Percentiles rank a stretch among this genome's conserved stretches.
Conservation (phyloP, 2,888 invertebrate genomes). For the Xestia rhomboidea region DNA sequence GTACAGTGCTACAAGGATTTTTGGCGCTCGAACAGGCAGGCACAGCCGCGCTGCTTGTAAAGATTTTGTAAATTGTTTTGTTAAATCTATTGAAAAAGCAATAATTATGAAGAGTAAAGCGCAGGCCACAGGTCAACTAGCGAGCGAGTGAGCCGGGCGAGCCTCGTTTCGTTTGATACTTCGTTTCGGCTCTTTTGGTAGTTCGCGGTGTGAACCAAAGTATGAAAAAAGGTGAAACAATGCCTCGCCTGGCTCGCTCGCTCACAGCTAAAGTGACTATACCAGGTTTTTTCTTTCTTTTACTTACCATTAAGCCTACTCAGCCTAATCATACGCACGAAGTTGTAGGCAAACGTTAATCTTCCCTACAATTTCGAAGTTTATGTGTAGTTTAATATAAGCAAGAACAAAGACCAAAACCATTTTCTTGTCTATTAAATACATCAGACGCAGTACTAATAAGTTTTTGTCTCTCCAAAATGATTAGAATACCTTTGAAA, state of each 20-base stretch:
- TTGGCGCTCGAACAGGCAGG: not conserved
- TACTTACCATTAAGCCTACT: too few relatives aligned
- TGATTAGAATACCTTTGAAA: not conserved
- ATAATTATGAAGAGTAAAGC: too few relatives aligned
- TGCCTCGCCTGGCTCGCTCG: too few relatives aligned
- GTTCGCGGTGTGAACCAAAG: too few relatives aligned
- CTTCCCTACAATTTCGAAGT: not conserved
- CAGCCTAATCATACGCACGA: not conserved
- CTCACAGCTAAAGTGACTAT: not conserved
- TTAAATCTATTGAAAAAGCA: not conserved
- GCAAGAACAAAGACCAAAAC: slow-evolving; percentile 9
- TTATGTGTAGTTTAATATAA: slow-evolving; percentile 5
- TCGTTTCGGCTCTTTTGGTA: too few relatives aligned
- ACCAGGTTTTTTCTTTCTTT: not conserved
- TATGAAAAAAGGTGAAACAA: too few relatives aligned
- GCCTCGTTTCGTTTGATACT: too few relatives aligned
- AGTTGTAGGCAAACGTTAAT: not conserved
- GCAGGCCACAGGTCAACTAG: too few relatives aligned
- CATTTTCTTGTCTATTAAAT: slow-evolving; percentile 22
- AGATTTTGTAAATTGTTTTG: not conserved
- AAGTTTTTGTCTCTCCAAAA: slow-evolving; percentile 19
- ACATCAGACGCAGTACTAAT: slow-evolving; percentile 18
- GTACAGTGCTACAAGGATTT: not conserved
- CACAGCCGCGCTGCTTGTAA: not conserved
- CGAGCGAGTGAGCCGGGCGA: too few relatives aligned